phyloP scores from a whole-genome alignment of 2,797 vertebrate genomes.

The Sebastes ruberrimus region DNA sequence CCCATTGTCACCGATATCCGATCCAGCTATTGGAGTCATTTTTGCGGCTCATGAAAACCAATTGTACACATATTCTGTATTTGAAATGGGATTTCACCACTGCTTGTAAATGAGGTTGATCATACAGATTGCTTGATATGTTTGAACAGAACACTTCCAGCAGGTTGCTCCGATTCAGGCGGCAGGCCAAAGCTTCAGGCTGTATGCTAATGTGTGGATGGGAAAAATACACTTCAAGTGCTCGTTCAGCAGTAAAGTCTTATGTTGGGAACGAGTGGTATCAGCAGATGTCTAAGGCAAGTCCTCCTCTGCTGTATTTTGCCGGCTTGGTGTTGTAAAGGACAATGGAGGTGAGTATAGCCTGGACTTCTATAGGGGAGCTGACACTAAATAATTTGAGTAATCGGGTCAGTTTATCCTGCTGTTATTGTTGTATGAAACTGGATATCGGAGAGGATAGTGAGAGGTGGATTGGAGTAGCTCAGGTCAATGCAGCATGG shows the following conservation, averaged over 20 bases:
- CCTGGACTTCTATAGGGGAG: background rate
- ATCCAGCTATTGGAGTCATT: background rate
- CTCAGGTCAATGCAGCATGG: background rate
- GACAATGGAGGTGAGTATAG: conserved; percentile 16
- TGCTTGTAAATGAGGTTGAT: background rate
- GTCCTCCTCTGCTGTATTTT: background rate
- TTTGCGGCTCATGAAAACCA: background rate
- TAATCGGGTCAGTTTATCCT: background rate
- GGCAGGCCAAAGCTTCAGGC: conserved; percentile 45
- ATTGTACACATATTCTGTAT: background rate
- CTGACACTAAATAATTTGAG: background rate
- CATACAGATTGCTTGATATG: conserved; percentile 3
- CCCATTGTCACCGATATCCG: too few relatives aligned
- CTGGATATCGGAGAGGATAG: conserved; percentile 3
- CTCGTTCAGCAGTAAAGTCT: background rate
- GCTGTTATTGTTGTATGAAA: conserved; percentile 18
- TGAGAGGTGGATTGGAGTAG: conserved; percentile 7
- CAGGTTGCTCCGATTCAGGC: conserved; percentile 24
- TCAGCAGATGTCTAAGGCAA: background rate
- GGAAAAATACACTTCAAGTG: background rate
- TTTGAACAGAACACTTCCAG: conserved; percentile 31
- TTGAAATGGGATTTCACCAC: background rate
- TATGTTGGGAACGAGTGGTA: background rate
- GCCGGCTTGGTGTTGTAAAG: background rate
- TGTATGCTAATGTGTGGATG: conserved; percentile 4